Conservation (phyloP, 1,140 invertebrate genomes). For the Sesamia nonagrioides region DNA sequence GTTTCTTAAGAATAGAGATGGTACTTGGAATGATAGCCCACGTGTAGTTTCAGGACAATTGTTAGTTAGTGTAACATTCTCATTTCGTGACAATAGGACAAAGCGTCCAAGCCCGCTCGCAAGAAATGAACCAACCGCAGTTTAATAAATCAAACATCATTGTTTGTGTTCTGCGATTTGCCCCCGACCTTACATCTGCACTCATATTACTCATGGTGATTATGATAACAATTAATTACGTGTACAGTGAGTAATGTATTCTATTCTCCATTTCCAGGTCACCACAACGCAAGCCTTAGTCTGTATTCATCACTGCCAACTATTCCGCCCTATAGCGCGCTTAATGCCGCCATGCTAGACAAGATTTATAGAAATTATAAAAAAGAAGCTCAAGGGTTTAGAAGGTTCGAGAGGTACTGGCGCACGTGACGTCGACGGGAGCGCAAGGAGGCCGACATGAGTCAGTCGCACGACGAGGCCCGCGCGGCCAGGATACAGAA, state of each 20-base stretch:
- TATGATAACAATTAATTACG: slow-evolving; percentile 46
- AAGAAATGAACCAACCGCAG: slow-evolving; percentile 52
- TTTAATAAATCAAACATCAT: slow-evolving; percentile 75
- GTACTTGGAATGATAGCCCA: neutral
- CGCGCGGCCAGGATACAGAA: slow-evolving; percentile 89
- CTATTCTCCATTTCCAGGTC: slow-evolving; percentile 60
- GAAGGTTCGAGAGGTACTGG: slow-evolving; percentile 62
- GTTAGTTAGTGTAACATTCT: slow-evolving; percentile 53
- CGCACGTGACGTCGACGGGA: slow-evolving; percentile 71
- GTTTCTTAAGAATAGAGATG: neutral
- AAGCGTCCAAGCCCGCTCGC: slow-evolving; percentile 65
- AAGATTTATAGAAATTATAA: slow-evolving; percentile 70
- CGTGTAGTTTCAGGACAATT: slow-evolving; percentile 20
- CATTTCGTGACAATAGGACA: slow-evolving; percentile 79
- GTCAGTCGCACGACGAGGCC: slow-evolving; percentile 79
- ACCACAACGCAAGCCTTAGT: slow-evolving; percentile 70
- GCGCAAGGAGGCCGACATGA: slow-evolving; percentile 69
- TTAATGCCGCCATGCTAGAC: slow-evolving; percentile 83
- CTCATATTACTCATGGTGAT: slow-evolving; percentile 57
- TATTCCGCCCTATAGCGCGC: slow-evolving; percentile 79
- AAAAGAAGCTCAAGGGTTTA: slow-evolving; percentile 62
- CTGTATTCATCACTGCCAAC: slow-evolving; percentile 82
- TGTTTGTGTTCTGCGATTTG: slow-evolving; percentile 72
- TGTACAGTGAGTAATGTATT: slow-evolving; percentile 30
- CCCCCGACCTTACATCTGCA: slow-evolving; percentile 55